A percentile compares a stretch with the other conserved stretches of the same genome.
Evolutionary conservation across 2,888 invertebrate species (phyloP).

Genomic region (Mamestra brassicae): DNA sequence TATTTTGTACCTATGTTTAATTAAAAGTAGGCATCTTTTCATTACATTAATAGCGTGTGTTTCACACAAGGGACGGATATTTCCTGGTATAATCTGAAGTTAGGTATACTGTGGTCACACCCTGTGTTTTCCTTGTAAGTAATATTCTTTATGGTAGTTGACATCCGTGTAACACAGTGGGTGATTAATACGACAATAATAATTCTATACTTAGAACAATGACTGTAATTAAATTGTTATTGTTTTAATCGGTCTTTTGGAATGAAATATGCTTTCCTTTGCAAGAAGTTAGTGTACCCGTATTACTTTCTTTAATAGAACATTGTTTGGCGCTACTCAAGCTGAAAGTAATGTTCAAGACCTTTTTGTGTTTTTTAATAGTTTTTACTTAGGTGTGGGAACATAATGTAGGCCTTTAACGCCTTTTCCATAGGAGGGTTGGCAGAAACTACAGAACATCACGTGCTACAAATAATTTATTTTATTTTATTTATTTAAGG

Average conservation of each 20-base stretch:
- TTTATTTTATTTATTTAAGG: too few relatives aligned
- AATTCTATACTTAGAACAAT: conserved; percentile 23
- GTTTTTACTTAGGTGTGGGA: background rate
- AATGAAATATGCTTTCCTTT: conserved; percentile 20
- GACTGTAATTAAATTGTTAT: conserved; percentile 31
- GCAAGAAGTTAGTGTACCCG: background rate
- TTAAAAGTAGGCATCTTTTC: background rate
- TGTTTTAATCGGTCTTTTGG: conserved; percentile 3
- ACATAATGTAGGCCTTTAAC: too few relatives aligned
- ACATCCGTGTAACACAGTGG: conserved; percentile 11
- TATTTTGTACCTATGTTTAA: conserved; percentile 1
- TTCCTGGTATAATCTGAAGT: conserved; percentile 1
- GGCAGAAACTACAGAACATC: too few relatives aligned
- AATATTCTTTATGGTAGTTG: conserved; percentile 14
- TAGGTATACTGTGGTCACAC: background rate
- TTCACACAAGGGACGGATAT: background rate
- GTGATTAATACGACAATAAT: conserved; percentile 14
- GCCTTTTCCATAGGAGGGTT: too few relatives aligned
- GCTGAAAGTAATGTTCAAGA: background rate
- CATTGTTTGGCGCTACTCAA: conserved; percentile 11
- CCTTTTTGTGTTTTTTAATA: background rate
- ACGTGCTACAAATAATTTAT: too few relatives aligned
- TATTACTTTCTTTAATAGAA: background rate
- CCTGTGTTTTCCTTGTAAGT: conserved; percentile 29
- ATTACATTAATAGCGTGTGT: conserved; percentile 7